Base-by-base conservation (phyloP, 2,888 invertebrate species). In the Trachelus troglodyta region DNA sequence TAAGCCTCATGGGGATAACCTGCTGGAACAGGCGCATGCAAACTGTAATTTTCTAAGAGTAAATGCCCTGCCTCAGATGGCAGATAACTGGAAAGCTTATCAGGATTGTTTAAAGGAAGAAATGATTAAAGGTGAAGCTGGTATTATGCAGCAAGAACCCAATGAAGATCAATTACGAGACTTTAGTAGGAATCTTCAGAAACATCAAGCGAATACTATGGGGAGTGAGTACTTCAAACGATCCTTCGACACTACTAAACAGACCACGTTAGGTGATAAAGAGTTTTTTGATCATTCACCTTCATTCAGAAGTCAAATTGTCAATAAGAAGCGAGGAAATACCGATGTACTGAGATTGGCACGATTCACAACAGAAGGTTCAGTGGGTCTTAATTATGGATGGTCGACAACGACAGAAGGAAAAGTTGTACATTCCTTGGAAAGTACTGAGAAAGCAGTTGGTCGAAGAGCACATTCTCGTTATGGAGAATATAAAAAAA, bases 401-500 rank as follows among this genome's bases (percentile, higher is more conserved):
- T 56, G 40, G 40, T 56, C 23, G 9, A 56, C 40, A 40, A 40
- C 23, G 40, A 56, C 40, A 56, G 23, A 56, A 56, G 40, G 40
- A 23, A 56, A 56, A 9, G 9, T 56, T 40, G 15, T 40, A 56
- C 40, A 23, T 56, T 1, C 23, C 9, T 0, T 56, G 23, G 40
- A 56, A 23, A 56, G 23, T 23, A 56, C 40, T 56, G 23, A 56
- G 23, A 37, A n/a, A 12, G 12, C 11, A 15, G 12, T 23, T 34
- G 68, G 30, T 23, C 68, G 40, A 6, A 77, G 69, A 40, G 23
- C 76, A 15, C 56, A 34, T 2, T 34, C 77, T 77, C 74, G 76
- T 12, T 75, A 76, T 31, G 77, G 68, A 23, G 73, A 69, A 68
- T 79, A 80, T 71, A 74, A 75, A 69, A 79, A 77, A 69, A 75